Evolutionary conservation across 2,797 vertebrate species (phyloP).

Genomic region (Paramormyrops hopkinsi): DNA sequence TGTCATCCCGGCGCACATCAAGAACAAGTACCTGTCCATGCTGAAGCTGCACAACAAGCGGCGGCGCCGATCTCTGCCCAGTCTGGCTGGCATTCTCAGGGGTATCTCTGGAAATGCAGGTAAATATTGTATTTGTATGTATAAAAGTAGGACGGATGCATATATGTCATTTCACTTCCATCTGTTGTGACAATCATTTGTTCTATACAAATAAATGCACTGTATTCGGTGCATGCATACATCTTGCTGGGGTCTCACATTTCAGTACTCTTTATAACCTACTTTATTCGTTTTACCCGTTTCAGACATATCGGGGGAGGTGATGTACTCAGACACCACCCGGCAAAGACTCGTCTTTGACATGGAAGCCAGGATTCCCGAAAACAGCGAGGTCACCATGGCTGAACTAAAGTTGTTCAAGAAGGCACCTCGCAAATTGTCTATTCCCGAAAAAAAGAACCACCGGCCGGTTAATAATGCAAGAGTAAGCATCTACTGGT

Average conservation of each 20-base stretch:
- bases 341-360: conserved; percentile 76
- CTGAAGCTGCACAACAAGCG: conserved; percentile 64
- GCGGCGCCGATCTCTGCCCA: conserved; percentile 68
- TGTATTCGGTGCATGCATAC: neutral
- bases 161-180: neutral
- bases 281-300: neutral
- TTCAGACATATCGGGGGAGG: conserved; percentile 73
- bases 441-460: conserved; percentile 55
- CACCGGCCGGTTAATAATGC: conserved; percentile 71
- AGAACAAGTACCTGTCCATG: conserved; percentile 75
- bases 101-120: conserved; percentile 78
- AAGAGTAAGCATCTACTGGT: conserved; percentile 85
- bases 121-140: conserved; percentile 38
- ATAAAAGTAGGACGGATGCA: neutral
- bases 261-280: neutral
- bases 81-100: conserved; percentile 77
- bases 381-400: conserved; percentile 88
- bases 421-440: conserved; percentile 62
- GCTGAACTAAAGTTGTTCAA: conserved; percentile 90
- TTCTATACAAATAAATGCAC: neutral
- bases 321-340: conserved; percentile 69
- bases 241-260: neutral
- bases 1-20: conserved; percentile 70
- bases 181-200: neutral
- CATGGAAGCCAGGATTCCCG: conserved; percentile 81